Percentiles rank a stretch among this genome's conserved stretches.
Conservation (phyloP, 1,140 invertebrate genomes). For the Hylaeus volcanicus region DNA sequence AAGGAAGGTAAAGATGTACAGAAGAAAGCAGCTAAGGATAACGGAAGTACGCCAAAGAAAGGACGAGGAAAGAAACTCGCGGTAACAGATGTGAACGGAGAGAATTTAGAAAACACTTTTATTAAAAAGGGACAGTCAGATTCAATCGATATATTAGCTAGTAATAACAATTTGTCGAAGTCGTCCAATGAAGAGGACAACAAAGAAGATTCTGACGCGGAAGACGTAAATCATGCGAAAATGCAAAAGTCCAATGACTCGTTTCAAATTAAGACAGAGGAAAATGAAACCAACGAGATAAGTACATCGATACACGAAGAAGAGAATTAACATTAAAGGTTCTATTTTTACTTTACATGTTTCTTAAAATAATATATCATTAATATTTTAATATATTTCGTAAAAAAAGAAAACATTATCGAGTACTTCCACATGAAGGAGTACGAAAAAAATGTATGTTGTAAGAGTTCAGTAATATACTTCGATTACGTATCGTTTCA, state of each 20-base stretch:
- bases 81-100: neutral
- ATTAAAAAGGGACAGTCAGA: neutral
- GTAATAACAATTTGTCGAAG: constrained; percentile 7
- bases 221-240: neutral
- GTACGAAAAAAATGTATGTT: neutral
- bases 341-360: constrained; percentile 16
- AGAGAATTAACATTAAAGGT: constrained; percentile 19
- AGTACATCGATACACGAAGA: neutral
- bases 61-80: constrained; percentile 1
- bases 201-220: neutral
- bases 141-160: neutral
- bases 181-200: constrained; percentile 1
- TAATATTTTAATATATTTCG: constrained; percentile 50
- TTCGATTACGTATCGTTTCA: constrained; percentile 15
- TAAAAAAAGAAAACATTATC: constrained; percentile 21
- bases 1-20: neutral
- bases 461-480: constrained; percentile 8
- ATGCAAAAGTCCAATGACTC: neutral
- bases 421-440: neutral
- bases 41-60: neutral
- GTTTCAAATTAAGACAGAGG: neutral
- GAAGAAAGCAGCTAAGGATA: constrained; percentile 17
- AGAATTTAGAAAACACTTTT: neutral
- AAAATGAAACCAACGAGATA: neutral
- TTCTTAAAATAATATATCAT: constrained; percentile 37